Conservation (phyloP, 2,113 vertebrate genomes). For the Todiramphus chloris region DNA sequence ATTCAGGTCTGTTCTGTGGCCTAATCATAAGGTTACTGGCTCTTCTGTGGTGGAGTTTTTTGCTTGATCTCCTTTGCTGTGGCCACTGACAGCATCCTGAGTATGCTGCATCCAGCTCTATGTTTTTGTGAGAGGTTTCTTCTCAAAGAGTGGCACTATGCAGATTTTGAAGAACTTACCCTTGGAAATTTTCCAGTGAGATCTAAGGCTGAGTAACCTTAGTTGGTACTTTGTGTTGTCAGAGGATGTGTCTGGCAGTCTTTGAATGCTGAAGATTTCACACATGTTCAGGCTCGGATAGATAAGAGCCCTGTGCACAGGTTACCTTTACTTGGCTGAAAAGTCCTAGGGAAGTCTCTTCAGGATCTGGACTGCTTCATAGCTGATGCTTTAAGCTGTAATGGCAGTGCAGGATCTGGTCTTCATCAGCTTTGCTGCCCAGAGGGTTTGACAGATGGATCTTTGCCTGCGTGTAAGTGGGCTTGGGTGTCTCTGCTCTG, state of each 20-base stretch:
- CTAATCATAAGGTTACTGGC: background rate
- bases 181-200: background rate
- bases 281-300: background rate
- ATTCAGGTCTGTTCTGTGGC: background rate
- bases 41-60: background rate
- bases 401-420: background rate
- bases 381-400: background rate
- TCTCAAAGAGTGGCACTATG: background rate
- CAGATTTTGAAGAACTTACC: background rate
- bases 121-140: background rate
- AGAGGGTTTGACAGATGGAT: background rate
- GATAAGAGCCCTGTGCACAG: background rate
- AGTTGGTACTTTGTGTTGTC: background rate
- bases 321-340: background rate
- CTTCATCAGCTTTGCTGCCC: background rate
- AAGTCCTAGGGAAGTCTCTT: background rate
- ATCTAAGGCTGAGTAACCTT: background rate
- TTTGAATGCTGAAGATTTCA: background rate
- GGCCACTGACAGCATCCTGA: background rate
- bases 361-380: background rate
- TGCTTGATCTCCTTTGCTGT: background rate
- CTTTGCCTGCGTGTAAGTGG: accelerated
- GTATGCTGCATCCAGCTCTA: background rate
- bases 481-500: background rate
- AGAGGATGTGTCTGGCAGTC: background rate